Evolutionary conservation across 2,113 vertebrate species (phyloP), one percentile per base, ranked within the genome.

Genomic region (Ia io): DNA sequence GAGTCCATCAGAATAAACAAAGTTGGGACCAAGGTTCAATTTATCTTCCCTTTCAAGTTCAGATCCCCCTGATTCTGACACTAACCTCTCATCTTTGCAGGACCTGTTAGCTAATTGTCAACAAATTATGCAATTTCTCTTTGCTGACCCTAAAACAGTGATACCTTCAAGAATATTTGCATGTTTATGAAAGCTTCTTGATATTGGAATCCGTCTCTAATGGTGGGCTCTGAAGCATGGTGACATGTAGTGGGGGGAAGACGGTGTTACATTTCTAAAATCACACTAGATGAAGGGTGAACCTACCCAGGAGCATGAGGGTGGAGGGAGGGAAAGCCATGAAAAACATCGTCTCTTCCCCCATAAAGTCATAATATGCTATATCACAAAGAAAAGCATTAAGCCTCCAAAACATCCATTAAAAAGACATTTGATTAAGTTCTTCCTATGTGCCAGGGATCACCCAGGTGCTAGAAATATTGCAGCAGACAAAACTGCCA

Each of bases 151-250:
- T 77, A 59, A 95, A 77, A 69, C 14, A 65, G 2, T 51, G 67
- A 51, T 85, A 16, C 56, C 56, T 59, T 90, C 12, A 18, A 70
- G 32, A 51, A 18, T 71, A 76, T 76, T 56, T 79, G 56, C 67
- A 65, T 67, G 80, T 88, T 91, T 91, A 42, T 37, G 25, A 89
- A 47, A 79, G 42, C 40, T 37, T 82, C 51, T 82, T 91, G 53
- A 77, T 42, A 25, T 25, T 92, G 53, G n/a, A 67, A 61, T 76
- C 56, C 40, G 65, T 76, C 28, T 88, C 63, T n/a, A 59, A 35
- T 35, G 56, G 73, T 42, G 28, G 3, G 30, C 61, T 74, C 3
- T 44, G 14, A 49, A 74, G 25, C 23, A 35, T 10, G 22, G n/a
- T 40, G 25, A 37, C 25, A n/a, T 16, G 56, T n/a, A 51, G 11